Conservation (phyloP, 2,888 invertebrate species). For the Dione vanillae region DNA sequence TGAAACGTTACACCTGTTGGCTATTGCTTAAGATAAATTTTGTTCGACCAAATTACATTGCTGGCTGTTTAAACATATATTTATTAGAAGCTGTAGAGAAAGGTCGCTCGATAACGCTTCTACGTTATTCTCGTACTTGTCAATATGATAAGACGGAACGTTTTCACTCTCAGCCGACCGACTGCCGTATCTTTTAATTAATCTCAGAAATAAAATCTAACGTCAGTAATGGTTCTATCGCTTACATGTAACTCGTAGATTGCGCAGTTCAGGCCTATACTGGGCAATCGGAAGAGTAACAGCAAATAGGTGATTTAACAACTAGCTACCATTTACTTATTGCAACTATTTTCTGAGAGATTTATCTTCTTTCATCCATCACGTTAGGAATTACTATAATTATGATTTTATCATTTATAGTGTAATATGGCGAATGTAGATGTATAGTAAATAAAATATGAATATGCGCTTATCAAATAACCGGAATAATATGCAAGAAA, state of each 20-base stretch:
- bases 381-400: background rate
- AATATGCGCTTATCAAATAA: too few relatives aligned
- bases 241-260: slow-evolving; percentile 57
- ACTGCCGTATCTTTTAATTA: slow-evolving; percentile 79
- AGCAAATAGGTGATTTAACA: slow-evolving; percentile 33
- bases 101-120: slow-evolving; percentile 52
- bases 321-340: slow-evolving; percentile 24
- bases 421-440: background rate
- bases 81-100: slow-evolving; percentile 45
- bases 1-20: slow-evolving; percentile 73
- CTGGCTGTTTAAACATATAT: slow-evolving; percentile 52
- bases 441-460: too few relatives aligned
- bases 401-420: slow-evolving; percentile 4
- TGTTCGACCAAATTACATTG: slow-evolving; percentile 58
- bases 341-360: slow-evolving; percentile 13
- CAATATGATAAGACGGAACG: slow-evolving; percentile 62
- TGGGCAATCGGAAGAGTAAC: slow-evolving; percentile 51
- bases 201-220: slow-evolving; percentile 77
- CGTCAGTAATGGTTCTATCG: slow-evolving; percentile 69
- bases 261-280: slow-evolving; percentile 57
- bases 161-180: slow-evolving; percentile 71
- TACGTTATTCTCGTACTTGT: slow-evolving; percentile 56
- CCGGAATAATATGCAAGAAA: background rate
- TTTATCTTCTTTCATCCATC: slow-evolving; percentile 19
- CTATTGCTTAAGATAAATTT: slow-evolving; percentile 55